These are phyloP conservation scores for Nycteola revayana DNA, from an alignment of 2,888 invertebrate species.

Conservation along the genomic window DNA sequence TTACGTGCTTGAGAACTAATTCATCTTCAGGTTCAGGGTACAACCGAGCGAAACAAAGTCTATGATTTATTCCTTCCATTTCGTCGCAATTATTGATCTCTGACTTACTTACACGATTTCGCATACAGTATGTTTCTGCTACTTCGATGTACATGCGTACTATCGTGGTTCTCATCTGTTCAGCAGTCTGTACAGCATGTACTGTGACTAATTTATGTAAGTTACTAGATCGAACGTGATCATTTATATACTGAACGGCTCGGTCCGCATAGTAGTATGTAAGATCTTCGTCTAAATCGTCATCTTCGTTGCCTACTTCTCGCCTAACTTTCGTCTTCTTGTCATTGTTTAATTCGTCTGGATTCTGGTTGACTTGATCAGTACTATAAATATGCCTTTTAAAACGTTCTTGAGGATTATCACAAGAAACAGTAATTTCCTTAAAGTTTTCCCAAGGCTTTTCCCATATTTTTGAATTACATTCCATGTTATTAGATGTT, in stretches of 20 bases:
- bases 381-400: constrained; percentile 1
- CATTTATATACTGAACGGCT: constrained; percentile 50
- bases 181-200: constrained; percentile 44
- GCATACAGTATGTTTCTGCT: constrained; percentile 57
- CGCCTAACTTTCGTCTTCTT: constrained; percentile 17
- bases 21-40: constrained; percentile 64
- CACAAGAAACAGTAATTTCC: constrained; percentile 21
- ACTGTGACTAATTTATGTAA: constrained; percentile 57
- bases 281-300: constrained; percentile 56
- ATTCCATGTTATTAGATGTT: constrained; percentile 12
- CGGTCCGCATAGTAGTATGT: constrained; percentile 57
- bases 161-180: constrained; percentile 48
- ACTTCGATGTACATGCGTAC: constrained; percentile 62
- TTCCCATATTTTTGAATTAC: constrained; percentile 26
- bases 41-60: constrained; percentile 53
- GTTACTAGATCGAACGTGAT: constrained; percentile 45
- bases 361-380: too few relatives aligned
- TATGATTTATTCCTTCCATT: constrained; percentile 52
- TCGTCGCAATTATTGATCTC: constrained; percentile 55
- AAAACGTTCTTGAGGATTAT: constrained; percentile 2
- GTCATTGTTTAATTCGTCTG: too few relatives aligned
- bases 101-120: constrained; percentile 33
- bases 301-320: constrained; percentile 41
- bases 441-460: constrained; percentile 21
- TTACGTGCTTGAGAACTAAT: constrained; percentile 43